Evolutionary conservation across 2,888 invertebrate species (phyloP).

Genomic region (Halocaridina rubra): DNA sequence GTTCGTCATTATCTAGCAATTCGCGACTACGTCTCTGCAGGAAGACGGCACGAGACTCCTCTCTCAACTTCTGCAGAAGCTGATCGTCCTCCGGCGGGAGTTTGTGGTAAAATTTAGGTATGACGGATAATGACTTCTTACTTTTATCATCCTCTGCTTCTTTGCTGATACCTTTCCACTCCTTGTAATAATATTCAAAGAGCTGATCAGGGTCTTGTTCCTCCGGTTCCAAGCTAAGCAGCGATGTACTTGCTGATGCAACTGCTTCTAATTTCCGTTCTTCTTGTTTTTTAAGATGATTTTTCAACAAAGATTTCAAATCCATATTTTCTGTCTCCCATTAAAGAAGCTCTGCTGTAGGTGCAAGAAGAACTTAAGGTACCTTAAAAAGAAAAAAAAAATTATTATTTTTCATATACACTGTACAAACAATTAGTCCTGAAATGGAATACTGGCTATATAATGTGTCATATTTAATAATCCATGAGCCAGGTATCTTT

Average conservation of each 20-base stretch:
- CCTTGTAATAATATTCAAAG: conserved; percentile 62
- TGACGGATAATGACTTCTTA: background rate
- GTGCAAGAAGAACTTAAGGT: conserved; percentile 1
- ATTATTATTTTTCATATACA: too few relatives aligned
- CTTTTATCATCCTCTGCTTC: background rate
- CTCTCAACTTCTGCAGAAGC: conserved; percentile 70
- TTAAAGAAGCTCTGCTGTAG: background rate
- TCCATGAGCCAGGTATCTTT: too few relatives aligned
- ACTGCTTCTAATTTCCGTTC: background rate
- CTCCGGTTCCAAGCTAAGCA: too few relatives aligned
- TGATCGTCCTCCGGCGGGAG: conserved; percentile 61
- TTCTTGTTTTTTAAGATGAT: conserved; percentile 40
- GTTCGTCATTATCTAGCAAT: conserved; percentile 86
- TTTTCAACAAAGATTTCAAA: conserved; percentile 48
- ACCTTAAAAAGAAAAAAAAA: too few relatives aligned
- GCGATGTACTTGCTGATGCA: background rate
- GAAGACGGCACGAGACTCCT: conserved; percentile 89
- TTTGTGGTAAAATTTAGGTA: conserved; percentile 60
- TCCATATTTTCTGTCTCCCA: conserved; percentile 29
- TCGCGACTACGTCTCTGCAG: conserved; percentile 86
- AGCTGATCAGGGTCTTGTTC: conserved; percentile 36
- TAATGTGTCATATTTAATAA: too few relatives aligned
- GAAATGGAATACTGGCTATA: too few relatives aligned
- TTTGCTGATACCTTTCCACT: conserved; percentile 51
- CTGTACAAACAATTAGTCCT: too few relatives aligned